Percentiles rank a stretch among this genome's conserved stretches.
These are phyloP conservation scores for Tanypteryx hageni DNA, from an alignment of 2,888 invertebrate species.

Conservation along the genomic window DNA sequence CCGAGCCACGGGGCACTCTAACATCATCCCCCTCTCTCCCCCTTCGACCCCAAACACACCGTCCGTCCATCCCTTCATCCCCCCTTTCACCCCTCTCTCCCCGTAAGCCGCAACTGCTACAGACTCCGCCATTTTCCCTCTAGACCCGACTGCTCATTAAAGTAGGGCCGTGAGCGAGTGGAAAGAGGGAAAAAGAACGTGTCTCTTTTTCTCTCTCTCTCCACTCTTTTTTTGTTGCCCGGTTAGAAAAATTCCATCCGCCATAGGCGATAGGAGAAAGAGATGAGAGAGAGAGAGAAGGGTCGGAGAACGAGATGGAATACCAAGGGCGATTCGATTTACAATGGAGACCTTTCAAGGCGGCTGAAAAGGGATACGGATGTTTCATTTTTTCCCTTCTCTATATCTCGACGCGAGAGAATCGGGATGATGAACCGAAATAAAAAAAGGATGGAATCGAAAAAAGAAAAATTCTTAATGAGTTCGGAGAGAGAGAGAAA, in stretches of 20 bases:
- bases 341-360: slow-evolving; percentile 55
- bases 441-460: neutral
- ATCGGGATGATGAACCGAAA: neutral
- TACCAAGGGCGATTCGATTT: slow-evolving; percentile 49
- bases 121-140: neutral
- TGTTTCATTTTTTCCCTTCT: neutral
- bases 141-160: slow-evolving; percentile 9
- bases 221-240: neutral
- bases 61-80: neutral
- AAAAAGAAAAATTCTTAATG: neutral
- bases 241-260: neutral
- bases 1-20: neutral
- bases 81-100: neutral
- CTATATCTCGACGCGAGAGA: neutral
- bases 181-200: neutral
- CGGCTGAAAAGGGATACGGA: slow-evolving; percentile 6
- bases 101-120: neutral
- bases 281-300: neutral
- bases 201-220: neutral
- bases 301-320: neutral
- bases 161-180: slow-evolving; percentile 29
- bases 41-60: neutral
- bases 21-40: neutral
- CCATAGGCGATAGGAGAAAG: neutral
- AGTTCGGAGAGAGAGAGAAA: neutral